Evolutionary conservation across 2,888 invertebrate genomes (phyloP).

Genomic region (Clitarchus hookeri): DNA sequence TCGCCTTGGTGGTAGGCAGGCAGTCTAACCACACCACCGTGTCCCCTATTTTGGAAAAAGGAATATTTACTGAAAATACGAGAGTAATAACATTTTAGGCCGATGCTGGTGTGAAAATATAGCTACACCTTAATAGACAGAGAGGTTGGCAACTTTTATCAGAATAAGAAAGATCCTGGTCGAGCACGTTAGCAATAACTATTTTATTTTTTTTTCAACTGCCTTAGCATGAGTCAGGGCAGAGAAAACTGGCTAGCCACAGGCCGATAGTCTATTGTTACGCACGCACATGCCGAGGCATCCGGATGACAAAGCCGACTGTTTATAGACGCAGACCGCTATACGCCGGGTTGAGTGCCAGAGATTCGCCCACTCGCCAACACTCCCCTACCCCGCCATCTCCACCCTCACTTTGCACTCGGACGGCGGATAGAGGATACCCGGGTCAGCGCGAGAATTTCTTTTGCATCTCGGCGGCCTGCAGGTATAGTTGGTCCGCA

Average conservation of each 20-base stretch:
- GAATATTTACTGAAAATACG: too few species aligned
- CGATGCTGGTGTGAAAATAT: too few species aligned
- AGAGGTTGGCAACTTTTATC: too few species aligned
- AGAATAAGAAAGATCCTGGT: too few species aligned
- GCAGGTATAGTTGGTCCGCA: too few species aligned
- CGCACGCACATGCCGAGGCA: neutral
- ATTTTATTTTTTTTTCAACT: too few species aligned
- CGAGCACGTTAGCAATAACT: too few species aligned
- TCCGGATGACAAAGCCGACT: neutral
- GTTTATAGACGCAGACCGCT: neutral
- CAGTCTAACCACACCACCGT: too few species aligned
- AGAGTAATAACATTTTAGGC: too few species aligned
- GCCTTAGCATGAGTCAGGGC: neutral
- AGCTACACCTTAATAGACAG: too few species aligned
- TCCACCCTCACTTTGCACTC: neutral
- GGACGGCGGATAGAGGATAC: neutral
- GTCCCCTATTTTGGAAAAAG: too few species aligned
- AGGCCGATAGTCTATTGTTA: slow-evolving; percentile 7
- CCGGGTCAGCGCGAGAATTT: neutral
- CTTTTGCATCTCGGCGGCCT: neutral
- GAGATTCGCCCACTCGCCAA: neutral
- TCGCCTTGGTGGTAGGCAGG: too few species aligned
- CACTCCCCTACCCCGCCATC: neutral
- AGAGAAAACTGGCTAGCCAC: neutral
- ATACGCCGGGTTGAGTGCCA: neutral